Evolutionary conservation across 2,797 vertebrate species (phyloP).

Genomic region (Melanotaenia trifasciata): DNA sequence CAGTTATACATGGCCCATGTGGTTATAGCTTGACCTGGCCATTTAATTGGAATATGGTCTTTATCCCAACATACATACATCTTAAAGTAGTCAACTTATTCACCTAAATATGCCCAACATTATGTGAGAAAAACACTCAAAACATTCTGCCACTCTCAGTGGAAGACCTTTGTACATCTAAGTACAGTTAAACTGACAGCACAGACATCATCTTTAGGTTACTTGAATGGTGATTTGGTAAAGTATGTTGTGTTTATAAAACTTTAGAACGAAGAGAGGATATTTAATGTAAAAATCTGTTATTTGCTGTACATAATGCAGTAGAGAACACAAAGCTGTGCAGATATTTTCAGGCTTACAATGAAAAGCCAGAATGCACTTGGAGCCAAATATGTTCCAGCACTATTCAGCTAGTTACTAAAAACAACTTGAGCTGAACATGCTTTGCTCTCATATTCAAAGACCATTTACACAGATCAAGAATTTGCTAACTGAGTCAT

Average conservation of each 20-base stretch:
- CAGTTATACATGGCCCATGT: not conserved
- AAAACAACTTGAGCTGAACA: slow-evolving; percentile 43
- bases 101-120: not conserved
- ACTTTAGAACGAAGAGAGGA: slow-evolving; percentile 3
- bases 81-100: not conserved
- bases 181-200: not conserved
- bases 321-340: not conserved
- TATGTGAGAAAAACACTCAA: not conserved
- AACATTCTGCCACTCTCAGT: not conserved
- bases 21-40: not conserved
- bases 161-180: not conserved
- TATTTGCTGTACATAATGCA: not conserved
- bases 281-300: slow-evolving; percentile 3
- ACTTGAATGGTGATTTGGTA: not conserved
- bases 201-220: not conserved
- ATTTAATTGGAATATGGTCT: not conserved
- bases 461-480: slow-evolving; percentile 58
- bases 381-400: slow-evolving; percentile 30
- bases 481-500: slow-evolving; percentile 47
- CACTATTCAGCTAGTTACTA: slow-evolving; percentile 34
- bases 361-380: slow-evolving; percentile 17
- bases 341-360: not conserved
- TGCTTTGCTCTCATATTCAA: slow-evolving; percentile 31
- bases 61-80: not conserved
- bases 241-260: too few relatives aligned